Evolutionary conservation across 2,797 vertebrate genomes (phyloP).

Genomic region (Ctenopoma multispine): DNA sequence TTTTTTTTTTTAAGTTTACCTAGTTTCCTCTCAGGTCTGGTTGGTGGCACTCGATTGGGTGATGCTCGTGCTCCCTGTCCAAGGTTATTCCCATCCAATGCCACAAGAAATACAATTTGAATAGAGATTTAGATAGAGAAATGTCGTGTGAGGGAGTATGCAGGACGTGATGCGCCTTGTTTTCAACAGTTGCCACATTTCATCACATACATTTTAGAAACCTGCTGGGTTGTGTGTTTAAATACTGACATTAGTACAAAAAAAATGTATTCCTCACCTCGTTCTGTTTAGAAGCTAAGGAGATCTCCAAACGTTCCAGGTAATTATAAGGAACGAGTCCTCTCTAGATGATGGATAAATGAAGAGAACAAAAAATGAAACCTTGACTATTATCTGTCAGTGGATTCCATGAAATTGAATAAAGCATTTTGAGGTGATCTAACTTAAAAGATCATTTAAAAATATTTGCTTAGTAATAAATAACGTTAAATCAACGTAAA

Average conservation of each 20-base stretch:
- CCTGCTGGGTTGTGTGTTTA: not conserved
- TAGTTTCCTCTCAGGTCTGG: constrained; percentile 70
- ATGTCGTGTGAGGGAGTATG: not conserved
- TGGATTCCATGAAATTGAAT: too few relatives aligned
- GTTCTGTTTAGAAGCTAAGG: constrained; percentile 70
- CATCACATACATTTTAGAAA: not conserved
- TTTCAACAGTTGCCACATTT: not conserved
- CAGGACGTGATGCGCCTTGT: not conserved
- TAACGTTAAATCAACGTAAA: too few relatives aligned
- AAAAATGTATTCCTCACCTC: constrained; percentile 59
- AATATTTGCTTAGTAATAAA: too few relatives aligned
- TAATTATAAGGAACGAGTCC: constrained; percentile 97
- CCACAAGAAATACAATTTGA: not conserved
- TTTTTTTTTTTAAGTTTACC: too few relatives aligned
- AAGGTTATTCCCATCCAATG: constrained; percentile 16
- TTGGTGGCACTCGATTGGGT: constrained; percentile 72
- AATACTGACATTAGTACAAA: not conserved
- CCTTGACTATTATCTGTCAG: too few relatives aligned
- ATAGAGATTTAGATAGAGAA: not conserved
- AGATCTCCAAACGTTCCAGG: constrained; percentile 90
- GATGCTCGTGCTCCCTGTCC: constrained; percentile 51
- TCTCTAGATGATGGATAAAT: constrained; percentile 77
- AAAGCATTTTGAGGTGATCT: too few relatives aligned
- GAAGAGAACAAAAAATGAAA: not conserved
- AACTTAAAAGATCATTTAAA: too few relatives aligned